Evolutionary conservation across 2,888 invertebrate species (phyloP), one percentile per base, ranked within the genome.

Genomic region (Drymonia ruficornis): DNA sequence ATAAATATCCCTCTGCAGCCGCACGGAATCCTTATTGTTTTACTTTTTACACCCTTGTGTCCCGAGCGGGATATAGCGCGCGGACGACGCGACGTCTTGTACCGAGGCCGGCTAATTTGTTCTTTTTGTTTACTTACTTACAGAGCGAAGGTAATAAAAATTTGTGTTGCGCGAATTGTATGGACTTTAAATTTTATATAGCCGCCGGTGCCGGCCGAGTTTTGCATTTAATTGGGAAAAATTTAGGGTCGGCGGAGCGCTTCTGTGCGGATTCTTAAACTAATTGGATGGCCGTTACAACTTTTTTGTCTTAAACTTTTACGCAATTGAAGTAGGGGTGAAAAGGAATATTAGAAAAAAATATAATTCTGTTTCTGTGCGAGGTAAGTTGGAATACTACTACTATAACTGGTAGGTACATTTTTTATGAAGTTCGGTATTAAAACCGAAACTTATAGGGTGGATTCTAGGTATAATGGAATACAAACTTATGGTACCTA

Each of bases 1-100:
- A 93, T 93, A 93, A 93, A 93, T 93, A 93, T 93, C 89, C 89
- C 83, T 85, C 80, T 78, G 88, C 89, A 87, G 87, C 87, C 86
- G 87, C 87, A 84, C 85, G 78, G 89, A 89, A 89, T 92, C 89
- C 91, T 90, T 90, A 91, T 92, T 91, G 91, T 92, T 91, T 91
- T 90, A 91, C 91, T 92, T 91, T 92, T 92, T 91, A 91, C 92
- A 92, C 92, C 90, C 91, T 92, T 91, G 92, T 91, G 91, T 86
- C 88, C 83, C 89, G 81, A 69, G 87, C 71, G 85, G 86, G 86
- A 82, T 78, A 77, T 79, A 77, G 80, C 78, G 67, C 71, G 76
- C 74, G 81, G 86, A 82, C 84, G 85, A 81, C 82, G 80, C 82
- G 84, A 78, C 85, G 83, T 86, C 88, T 86, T 83, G 75, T 78